Percentiles rank a stretch among this genome's conserved stretches.
Evolutionary conservation across 2,113 vertebrate genomes (phyloP).

Genomic region (Pelecanoides urinatrix): DNA sequence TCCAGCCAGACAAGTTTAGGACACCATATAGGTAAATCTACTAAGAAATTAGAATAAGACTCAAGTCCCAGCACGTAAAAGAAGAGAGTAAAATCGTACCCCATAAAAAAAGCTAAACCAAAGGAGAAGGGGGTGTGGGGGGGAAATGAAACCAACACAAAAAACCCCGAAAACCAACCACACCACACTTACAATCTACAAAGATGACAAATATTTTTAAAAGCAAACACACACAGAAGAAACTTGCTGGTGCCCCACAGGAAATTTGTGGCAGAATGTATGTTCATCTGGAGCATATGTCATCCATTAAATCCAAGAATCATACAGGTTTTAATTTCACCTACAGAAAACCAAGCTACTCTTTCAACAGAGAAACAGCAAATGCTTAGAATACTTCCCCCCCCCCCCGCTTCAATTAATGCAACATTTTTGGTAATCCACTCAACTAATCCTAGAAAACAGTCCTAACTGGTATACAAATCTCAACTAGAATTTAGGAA

Average conservation of each 20-base stretch:
- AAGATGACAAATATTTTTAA: not conserved
- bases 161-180: not conserved
- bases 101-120: not conserved
- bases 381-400: not conserved
- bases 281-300: accelerated
- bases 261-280: not conserved
- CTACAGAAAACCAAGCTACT: not conserved
- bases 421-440: not conserved
- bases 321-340: not conserved
- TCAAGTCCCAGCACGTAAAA: not conserved
- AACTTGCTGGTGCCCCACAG: not conserved
- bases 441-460: not conserved
- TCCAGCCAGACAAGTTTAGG: not conserved
- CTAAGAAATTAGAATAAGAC: not conserved
- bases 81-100: not conserved
- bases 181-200: not conserved
- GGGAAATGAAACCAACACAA: not conserved
- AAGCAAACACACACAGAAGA: not conserved
- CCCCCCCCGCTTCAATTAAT: not conserved
- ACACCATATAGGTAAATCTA: not conserved
- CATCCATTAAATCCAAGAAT: not conserved
- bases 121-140: not conserved
- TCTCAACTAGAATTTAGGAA: not conserved
- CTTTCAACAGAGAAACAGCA: not conserved
- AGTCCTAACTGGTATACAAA: not conserved